A percentile compares a stretch with the other conserved stretches of the same genome.
Conservation (phyloP, 2,113 vertebrate species). For the Pseudorhombus dupliciocellatus region DNA sequence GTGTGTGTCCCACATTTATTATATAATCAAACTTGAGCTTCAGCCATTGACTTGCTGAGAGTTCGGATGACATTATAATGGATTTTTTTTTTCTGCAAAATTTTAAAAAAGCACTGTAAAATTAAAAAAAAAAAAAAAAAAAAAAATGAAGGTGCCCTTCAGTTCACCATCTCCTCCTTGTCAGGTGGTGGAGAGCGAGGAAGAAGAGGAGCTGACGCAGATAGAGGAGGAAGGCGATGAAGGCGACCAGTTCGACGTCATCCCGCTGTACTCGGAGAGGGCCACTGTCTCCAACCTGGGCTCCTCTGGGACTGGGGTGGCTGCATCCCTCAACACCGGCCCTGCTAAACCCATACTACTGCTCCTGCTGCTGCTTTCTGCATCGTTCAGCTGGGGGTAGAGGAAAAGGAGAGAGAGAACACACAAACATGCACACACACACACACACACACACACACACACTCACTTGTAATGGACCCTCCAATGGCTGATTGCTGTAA, state of each 20-base stretch:
- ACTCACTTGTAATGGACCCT: constrained; percentile 42
- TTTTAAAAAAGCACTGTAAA: too few relatives aligned
- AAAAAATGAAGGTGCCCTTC: too few relatives aligned
- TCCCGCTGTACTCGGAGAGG: constrained; percentile 71
- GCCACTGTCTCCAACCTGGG: constrained; percentile 74
- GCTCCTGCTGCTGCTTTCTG: constrained; percentile 59
- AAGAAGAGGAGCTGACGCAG: constrained; percentile 56
- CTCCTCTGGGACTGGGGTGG: constrained; percentile 55
- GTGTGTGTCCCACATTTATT: too few relatives aligned
- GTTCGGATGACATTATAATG: too few relatives aligned
- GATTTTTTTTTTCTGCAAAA: too few relatives aligned
- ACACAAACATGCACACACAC: constrained; percentile 29
- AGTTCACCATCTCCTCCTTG: constrained; percentile 10
- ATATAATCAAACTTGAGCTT: too few relatives aligned
- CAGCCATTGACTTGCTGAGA: too few relatives aligned
- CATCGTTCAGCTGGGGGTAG: constrained; percentile 63
- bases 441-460: constrained; percentile 26
- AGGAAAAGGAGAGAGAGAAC: not conserved
- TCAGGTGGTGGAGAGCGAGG: constrained; percentile 69
- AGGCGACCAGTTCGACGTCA: constrained; percentile 68
- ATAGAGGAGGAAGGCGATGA: constrained; percentile 42
- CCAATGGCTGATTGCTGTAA: constrained; percentile 48
- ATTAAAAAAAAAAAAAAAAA: too few relatives aligned
- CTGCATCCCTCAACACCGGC: not conserved
- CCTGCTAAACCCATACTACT: constrained; percentile 44